phyloP scores from a whole-genome alignment of 2,888 invertebrate genomes.

The Nysson spinosus region DNA sequence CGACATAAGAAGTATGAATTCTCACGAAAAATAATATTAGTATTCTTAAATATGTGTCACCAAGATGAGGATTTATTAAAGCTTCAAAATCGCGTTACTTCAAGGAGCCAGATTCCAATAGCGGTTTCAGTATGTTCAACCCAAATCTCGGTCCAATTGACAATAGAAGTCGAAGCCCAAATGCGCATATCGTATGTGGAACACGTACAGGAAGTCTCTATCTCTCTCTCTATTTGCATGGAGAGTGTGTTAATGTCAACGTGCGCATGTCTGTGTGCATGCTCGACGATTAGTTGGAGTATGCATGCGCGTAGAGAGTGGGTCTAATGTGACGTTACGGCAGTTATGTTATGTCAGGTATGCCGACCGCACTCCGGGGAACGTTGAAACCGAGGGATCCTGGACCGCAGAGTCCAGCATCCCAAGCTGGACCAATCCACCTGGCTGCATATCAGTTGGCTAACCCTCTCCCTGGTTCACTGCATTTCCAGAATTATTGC shows the following conservation, averaged over 20 bases:
- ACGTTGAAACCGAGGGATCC: constrained; percentile 12
- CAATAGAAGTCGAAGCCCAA: too few species aligned
- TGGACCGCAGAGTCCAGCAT: constrained; percentile 41
- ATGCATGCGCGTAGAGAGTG: constrained; percentile 23
- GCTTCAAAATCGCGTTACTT: too few species aligned
- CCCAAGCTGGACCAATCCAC: not conserved
- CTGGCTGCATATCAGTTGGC: constrained; percentile 2
- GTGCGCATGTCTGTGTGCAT: not conserved
- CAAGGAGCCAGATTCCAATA: too few species aligned
- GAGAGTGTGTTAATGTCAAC: too few species aligned
- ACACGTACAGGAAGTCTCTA: not conserved
- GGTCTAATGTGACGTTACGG: constrained; percentile 61
- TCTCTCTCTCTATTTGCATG: not conserved
- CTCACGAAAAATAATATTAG: too few species aligned
- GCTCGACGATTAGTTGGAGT: constrained; percentile 30
- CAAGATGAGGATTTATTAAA: too few species aligned
- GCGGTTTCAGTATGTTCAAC: too few species aligned
- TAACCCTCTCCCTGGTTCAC: not conserved
- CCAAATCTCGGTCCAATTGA: too few species aligned
- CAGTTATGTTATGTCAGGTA: constrained; percentile 66
- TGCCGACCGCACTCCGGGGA: constrained; percentile 60
- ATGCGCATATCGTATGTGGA: too few species aligned
- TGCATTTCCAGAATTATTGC: constrained; percentile 63
- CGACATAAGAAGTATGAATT: too few species aligned
- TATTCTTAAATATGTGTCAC: too few species aligned